phyloP scores from a whole-genome alignment of 2,113 vertebrate species.

The Sminthopsis crassicaudata region DNA sequence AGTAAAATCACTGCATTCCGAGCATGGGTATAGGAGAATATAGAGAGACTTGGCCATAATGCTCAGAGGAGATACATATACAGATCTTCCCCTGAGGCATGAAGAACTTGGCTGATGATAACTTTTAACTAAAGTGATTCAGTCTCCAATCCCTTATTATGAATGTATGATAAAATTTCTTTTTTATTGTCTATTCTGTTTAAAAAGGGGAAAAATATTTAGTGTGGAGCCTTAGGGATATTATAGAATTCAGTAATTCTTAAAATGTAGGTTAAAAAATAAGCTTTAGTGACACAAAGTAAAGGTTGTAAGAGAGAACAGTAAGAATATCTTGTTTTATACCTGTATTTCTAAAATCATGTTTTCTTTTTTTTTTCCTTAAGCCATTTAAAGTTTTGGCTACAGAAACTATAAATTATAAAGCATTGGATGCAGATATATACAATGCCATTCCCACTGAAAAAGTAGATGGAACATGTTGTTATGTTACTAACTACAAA shows the following conservation, averaged over 20 bases:
- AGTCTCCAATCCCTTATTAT: background rate
- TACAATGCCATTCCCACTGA: slow-evolving; percentile 91
- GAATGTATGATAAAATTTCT: background rate
- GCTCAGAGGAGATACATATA: background rate
- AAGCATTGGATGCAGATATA: slow-evolving; percentile 89
- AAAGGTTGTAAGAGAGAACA: background rate
- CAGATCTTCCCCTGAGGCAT: background rate
- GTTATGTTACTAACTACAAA: slow-evolving; percentile 91
- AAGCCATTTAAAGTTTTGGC: slow-evolving; percentile 95
- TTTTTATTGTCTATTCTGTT: background rate
- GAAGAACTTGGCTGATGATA: background rate
- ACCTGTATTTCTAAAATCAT: slow-evolving; percentile 52
- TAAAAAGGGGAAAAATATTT: background rate
- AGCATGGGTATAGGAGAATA: background rate
- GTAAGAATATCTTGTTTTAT: background rate
- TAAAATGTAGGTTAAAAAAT: background rate
- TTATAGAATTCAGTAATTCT: background rate
- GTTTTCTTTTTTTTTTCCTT: slow-evolving; percentile 68
- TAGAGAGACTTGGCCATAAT: background rate
- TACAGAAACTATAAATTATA: slow-evolving; percentile 89
- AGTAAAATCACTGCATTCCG: background rate
- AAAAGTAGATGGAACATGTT: slow-evolving; percentile 98
- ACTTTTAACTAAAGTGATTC: background rate
- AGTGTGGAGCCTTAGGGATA: background rate
- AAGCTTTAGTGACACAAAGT: background rate